These are phyloP conservation scores for Cyclophora punctaria DNA, from an alignment of 2,888 invertebrate species.

Conservation along the genomic window DNA sequence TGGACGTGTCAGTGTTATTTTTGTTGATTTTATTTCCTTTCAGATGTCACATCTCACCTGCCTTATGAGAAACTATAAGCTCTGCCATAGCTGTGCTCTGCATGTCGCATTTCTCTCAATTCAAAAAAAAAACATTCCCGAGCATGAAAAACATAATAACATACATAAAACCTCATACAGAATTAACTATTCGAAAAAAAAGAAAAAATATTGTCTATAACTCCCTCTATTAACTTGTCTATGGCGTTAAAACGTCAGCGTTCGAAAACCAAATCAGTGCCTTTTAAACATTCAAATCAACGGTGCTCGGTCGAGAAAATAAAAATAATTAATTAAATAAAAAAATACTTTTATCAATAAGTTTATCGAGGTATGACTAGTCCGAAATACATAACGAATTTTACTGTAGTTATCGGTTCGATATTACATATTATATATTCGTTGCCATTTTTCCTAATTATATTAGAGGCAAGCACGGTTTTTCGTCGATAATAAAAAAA, in stretches of 20 bases:
- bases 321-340: constrained; percentile 22
- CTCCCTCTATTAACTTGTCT: too few relatives aligned
- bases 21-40: constrained; percentile 76
- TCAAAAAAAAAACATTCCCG: constrained; percentile 30
- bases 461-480: too few relatives aligned
- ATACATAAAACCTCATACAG: too few relatives aligned
- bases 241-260: not conserved
- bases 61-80: constrained; percentile 94
- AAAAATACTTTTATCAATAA: constrained; percentile 22
- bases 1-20: constrained; percentile 24
- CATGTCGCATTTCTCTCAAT: constrained; percentile 62
- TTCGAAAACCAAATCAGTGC: constrained; percentile 6
- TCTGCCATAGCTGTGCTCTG: constrained; percentile 70
- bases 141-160: constrained; percentile 31
- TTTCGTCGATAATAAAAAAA: too few relatives aligned
- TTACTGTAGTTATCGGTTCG: constrained; percentile 15
- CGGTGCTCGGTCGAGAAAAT: constrained; percentile 43
- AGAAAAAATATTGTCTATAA: too few relatives aligned
- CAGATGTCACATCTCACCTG: constrained; percentile 93
- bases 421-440: not conserved
- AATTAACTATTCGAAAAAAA: too few relatives aligned
- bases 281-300: constrained; percentile 17
- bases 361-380: constrained; percentile 52
- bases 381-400: constrained; percentile 47
- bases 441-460: not conserved